Base-by-base conservation (phyloP, 2,888 invertebrate species). In the Crossocerus cetratus region DNA sequence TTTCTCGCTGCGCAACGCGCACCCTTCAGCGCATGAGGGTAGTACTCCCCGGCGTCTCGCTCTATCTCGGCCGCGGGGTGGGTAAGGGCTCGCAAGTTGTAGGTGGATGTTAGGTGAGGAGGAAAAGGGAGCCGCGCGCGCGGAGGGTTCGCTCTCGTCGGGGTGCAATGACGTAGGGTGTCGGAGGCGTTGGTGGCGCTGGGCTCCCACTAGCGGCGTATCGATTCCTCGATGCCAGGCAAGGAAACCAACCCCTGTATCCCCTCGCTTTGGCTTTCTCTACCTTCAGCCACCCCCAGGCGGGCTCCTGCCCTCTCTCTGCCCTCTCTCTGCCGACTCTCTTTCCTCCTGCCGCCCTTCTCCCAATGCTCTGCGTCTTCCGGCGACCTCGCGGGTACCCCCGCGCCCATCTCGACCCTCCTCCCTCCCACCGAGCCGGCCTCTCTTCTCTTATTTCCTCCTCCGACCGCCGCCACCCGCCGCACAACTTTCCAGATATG, bases 401-500 rank as follows among this genome's bases (percentile, higher is more conserved):
- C 64, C 63, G 11, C 32, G 11, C 11, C 32, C 32, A 11, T 11
- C 32, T 56, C 69, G 68, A 67, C 56, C 69, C 65, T 65, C 32
- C 32, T 5, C 32, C 32, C 11, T 11, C 4, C 32, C 32, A 8
- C 11, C 32, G 5, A 4, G 21, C 16, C 21, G 44, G 20, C 44
- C 60, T 21, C 44, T 60, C 55, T 22, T 66, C 61, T 62, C 61
- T 49, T 49, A 49, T 49, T 49, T 49, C 68, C 58, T 49, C 68
- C 58, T 69, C 55, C 69, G 71, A 16, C 49, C 16, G 14, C 49
- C 49, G 16, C 49, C 49, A 49, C 49, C 73, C 77, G 77, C 72
- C 77, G 80, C 80, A 84, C 83, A 89, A 89, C 87, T 90, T 89
- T 84, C 82, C 82, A 86, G 89, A 88, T 90, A 89, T 89, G 89